Percentiles rank a stretch among this genome's conserved stretches.
These are phyloP conservation scores for Podarcis raffonei DNA, from an alignment of 2,113 vertebrate species.

Conservation along the genomic window DNA sequence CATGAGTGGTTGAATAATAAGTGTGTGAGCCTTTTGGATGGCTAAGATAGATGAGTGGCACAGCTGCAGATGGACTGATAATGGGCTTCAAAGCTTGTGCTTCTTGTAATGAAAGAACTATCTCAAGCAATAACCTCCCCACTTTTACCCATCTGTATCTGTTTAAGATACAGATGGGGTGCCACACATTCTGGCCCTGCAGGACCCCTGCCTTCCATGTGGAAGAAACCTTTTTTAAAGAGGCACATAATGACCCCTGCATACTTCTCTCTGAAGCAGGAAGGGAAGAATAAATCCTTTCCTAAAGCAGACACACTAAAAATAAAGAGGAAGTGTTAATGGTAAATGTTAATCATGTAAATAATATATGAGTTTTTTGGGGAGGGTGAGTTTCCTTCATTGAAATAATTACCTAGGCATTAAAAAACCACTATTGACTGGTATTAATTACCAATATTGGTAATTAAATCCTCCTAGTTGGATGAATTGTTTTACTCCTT, in stretches of 20 bases:
- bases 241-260: background rate
- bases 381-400: background rate
- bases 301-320: background rate
- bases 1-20: slow-evolving; percentile 23
- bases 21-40: slow-evolving; percentile 24
- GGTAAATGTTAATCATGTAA: background rate
- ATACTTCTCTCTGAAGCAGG: background rate
- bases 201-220: slow-evolving; percentile 32
- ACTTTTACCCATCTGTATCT: slow-evolving; percentile 58
- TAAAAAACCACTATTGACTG: background rate
- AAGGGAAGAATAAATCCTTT: background rate
- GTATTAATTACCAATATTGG: background rate
- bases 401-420: background rate
- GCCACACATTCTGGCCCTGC: slow-evolving; percentile 9
- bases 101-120: slow-evolving; percentile 16
- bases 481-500: background rate
- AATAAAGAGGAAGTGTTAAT: background rate
- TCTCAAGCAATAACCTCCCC: slow-evolving; percentile 40
- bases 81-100: slow-evolving; percentile 8
- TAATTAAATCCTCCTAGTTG: background rate
- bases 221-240: slow-evolving; percentile 40
- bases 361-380: background rate
- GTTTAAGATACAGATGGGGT: slow-evolving; percentile 39
- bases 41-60: background rate
- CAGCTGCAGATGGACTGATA: slow-evolving; percentile 48